These are phyloP conservation scores for Oryzias sinensis DNA, from an alignment of 2,797 vertebrate species.

Conservation along the genomic window DNA sequence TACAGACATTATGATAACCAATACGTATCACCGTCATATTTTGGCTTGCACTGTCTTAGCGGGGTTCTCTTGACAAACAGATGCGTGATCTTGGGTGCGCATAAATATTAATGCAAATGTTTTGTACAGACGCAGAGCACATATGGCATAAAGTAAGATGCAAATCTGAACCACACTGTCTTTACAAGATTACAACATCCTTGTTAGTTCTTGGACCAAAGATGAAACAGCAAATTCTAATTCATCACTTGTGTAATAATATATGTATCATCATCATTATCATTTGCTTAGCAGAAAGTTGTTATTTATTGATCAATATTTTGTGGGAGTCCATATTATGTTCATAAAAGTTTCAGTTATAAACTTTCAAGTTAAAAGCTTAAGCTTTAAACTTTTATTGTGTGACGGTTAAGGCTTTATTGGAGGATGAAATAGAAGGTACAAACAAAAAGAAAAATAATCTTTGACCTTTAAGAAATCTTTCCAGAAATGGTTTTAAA, in stretches of 20 bases:
- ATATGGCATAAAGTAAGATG: background rate
- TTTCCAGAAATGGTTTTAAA: too few relatives aligned
- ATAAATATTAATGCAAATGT: background rate
- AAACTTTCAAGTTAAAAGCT: too few relatives aligned
- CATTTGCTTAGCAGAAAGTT: too few relatives aligned
- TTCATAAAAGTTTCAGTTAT: too few relatives aligned
- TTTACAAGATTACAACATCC: background rate
- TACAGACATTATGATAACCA: constrained; percentile 37
- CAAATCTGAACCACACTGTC: background rate
- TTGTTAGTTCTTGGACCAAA: background rate
- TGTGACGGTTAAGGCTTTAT: too few relatives aligned
- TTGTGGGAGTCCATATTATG: too few relatives aligned
- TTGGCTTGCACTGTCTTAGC: background rate
- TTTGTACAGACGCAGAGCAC: background rate
- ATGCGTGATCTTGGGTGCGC: background rate
- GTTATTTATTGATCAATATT: too few relatives aligned
- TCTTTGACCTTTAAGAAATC: too few relatives aligned
- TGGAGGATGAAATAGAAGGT: too few relatives aligned
- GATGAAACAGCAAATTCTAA: background rate
- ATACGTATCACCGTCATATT: background rate
- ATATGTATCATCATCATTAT: too few relatives aligned
- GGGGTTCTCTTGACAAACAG: background rate
- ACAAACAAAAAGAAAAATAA: too few relatives aligned
- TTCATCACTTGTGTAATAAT: background rate
- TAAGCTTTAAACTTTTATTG: too few relatives aligned